Base-by-base conservation (phyloP, 2,888 invertebrate genomes). In the Microctonus hyperodae region DNA sequence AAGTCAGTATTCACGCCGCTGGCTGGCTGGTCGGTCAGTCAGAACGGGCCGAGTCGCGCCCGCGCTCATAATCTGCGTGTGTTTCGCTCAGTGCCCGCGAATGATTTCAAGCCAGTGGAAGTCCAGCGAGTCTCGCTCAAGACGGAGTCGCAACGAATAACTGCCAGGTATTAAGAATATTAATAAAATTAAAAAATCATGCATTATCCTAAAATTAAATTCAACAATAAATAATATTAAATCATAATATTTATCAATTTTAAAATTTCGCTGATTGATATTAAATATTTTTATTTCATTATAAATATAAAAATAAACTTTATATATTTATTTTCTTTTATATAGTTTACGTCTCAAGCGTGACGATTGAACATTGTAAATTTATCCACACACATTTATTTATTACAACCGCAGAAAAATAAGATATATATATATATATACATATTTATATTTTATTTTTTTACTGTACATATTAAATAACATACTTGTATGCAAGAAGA, bases 1-100 rank as follows among this genome's bases (percentile, higher is more conserved):
- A n/a, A 44, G 16, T 20, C 67, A 67, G 67, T 67, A 50, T 58
- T 51, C 51, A 63, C 51, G 67, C 57, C 62, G 57, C 55, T 40
- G 48, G 22, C 62, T 58, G 50, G 67, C 62, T 62, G 44, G 61
- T 67, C 62, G 62, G 57, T 67, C 58, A 63, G 62, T 67, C 51
- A 67, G 62, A 67, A 67, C 57, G 62, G 20, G 57, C 48, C 44
- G 55, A 50, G 53, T 59, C 58, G 58, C 35, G 58, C 58, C 28
- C 50, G 37, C 31, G 31, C 53, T 53, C 25, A n/a, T n/a, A n/a
- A n/a, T 4, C 62, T 25, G 53, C 35, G 23, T 62, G 37, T 62
- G 28, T 28, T 31, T 48, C 59, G 23, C 37, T 28, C 37, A 37
- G 62, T 62, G 37, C 62, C 59, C 28, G 23, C 62, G 62, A 62